These are phyloP conservation scores for Drosophila mayaguana DNA, from an alignment of 2,888 invertebrate species.

Conservation along the genomic window DNA sequence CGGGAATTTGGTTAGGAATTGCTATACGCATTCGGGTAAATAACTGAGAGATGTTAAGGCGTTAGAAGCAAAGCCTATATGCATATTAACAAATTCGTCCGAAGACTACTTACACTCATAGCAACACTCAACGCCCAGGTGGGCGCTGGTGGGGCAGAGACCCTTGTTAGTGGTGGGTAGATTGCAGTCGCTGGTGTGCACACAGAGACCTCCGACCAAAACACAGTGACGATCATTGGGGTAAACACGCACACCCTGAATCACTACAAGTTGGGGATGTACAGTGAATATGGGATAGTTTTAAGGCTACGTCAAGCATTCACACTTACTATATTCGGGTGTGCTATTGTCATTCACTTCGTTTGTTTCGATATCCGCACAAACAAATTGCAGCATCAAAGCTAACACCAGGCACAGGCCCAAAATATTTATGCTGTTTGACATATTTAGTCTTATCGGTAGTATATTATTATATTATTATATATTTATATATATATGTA, in stretches of 20 bases:
- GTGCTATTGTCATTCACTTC: conserved; percentile 72
- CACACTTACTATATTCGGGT: conserved; percentile 76
- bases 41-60: conserved; percentile 30
- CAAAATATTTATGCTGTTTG: conserved; percentile 50
- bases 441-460: conserved; percentile 45
- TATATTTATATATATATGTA: background rate
- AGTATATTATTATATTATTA: conserved; percentile 9
- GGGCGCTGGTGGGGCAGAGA: conserved; percentile 79
- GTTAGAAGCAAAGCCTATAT: conserved; percentile 24
- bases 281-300: background rate
- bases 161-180: conserved; percentile 80
- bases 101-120: conserved; percentile 81
- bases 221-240: conserved; percentile 81
- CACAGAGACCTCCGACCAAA: conserved; percentile 83
- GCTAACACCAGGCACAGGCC: conserved; percentile 64
- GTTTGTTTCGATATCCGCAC: conserved; percentile 78
- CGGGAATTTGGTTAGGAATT: conserved; percentile 16
- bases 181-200: conserved; percentile 78
- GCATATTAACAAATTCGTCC: background rate
- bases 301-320: background rate
- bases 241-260: conserved; percentile 82
- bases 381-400: conserved; percentile 53
- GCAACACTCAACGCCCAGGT: conserved; percentile 83
- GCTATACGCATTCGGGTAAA: conserved; percentile 27
- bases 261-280: conserved; percentile 60